Base-by-base conservation (phyloP, 37 sponge, comb jelly and placozoan species). In the Mnemiopsis leidyi region DNA sequence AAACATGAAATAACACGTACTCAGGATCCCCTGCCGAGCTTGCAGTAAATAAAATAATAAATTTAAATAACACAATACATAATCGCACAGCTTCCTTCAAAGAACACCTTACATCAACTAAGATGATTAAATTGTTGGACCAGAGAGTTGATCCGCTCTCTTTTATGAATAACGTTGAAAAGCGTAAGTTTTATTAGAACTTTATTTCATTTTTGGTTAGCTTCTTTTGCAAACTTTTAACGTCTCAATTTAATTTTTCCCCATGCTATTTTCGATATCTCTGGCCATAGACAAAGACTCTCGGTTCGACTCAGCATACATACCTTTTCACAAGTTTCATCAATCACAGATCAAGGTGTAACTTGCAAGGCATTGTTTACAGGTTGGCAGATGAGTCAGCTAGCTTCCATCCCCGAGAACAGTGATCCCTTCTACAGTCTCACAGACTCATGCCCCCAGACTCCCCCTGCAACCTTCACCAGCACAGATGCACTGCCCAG, bases 381-480 rank as follows among this genome's bases (percentile, higher is more conserved):
- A 77, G 79, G 79, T 77, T 77, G 79, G 79, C 79, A 77, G 36
- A 32, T 77, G 36, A 77, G 79, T 77, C 79, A 77, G 36, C 32
- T 77, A 34, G 79, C 79, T 13, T 85, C 90, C 0, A 85, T 85
- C 0, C 90, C 90, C 0, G 90, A 85, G 61, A 32, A 85, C 61
- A n/a, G 61, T 1, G 90, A 85, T 25, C 90, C 90, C 48, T 85
- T 85, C 90, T 85, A 36, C 90, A 32, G 79, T 20, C 26, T 77
- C 79, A 77, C 79, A 26, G 79, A 77, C 26, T 26, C 79, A 77
- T 31, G 32, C 33, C 79, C 79, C 1, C 24, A n/a, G 7, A 77
- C 79, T 36, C 5, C 61, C 9, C 61, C 61, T 13, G 9, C 61
- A 48, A 28, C 33, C 34, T 34, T 3, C 3, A 26, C 26, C 36